phyloP scores from a whole-genome alignment of 2,888 invertebrate species.

The Cepaea hortensis region DNA sequence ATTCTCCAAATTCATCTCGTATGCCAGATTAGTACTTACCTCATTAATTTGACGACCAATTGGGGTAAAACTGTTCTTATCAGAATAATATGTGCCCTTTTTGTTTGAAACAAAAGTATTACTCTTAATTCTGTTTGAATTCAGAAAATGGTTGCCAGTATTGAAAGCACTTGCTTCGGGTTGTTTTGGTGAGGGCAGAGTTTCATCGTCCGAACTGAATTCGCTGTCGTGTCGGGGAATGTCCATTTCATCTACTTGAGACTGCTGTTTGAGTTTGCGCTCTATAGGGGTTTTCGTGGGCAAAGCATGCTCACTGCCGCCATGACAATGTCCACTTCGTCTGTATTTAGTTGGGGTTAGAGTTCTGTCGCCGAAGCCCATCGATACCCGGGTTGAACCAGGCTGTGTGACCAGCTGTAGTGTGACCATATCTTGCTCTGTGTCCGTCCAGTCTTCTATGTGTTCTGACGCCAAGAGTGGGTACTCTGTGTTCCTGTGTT shows the following conservation, averaged over 20 bases:
- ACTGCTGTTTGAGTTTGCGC: too few relatives aligned
- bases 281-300: too few relatives aligned
- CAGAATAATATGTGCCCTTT: too few relatives aligned
- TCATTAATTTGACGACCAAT: background rate
- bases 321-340: too few relatives aligned
- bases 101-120: too few relatives aligned
- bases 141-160: too few relatives aligned
- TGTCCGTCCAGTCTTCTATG: background rate
- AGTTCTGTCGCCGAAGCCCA: constrained; percentile 27
- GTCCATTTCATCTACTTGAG: background rate
- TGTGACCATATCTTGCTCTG: background rate
- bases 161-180: too few relatives aligned
- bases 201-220: background rate
- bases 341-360: constrained; percentile 42
- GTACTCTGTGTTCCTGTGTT: background rate
- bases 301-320: background rate
- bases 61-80: background rate
- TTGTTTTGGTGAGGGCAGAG: too few relatives aligned
- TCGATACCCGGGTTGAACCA: background rate
- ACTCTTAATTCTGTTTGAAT: too few relatives aligned
- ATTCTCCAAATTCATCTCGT: background rate
- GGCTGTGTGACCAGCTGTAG: background rate
- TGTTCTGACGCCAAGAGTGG: background rate
- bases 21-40: background rate
- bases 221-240: background rate